Conservation (phyloP, 2,113 vertebrate genomes). For the Danio rerio region DNA sequence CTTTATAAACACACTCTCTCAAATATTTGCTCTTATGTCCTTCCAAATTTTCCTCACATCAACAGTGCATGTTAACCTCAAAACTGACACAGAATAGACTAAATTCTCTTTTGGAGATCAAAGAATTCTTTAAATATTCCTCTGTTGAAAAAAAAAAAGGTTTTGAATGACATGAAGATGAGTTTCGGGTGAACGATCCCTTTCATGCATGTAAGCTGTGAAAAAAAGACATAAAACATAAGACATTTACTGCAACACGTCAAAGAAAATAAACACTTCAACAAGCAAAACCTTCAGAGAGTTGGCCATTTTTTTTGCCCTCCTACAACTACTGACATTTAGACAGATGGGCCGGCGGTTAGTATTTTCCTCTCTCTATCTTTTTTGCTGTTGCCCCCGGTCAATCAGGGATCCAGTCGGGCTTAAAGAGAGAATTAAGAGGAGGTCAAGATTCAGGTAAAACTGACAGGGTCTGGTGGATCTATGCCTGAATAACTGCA, state of each 20-base stretch:
- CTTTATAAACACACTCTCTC: neutral
- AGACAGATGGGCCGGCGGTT: constrained; percentile 43
- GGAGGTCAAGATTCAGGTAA: constrained; percentile 41
- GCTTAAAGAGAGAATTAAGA: constrained; percentile 50
- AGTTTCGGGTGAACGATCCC: neutral
- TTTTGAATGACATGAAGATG: neutral
- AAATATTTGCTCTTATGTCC: neutral
- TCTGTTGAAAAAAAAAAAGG: neutral
- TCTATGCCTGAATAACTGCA: constrained; percentile 15
- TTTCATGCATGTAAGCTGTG: neutral
- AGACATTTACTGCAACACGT: constrained; percentile 26
- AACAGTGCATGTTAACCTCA: neutral
- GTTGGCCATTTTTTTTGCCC: neutral
- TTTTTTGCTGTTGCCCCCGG: constrained; percentile 19
- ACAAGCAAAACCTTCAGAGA: constrained; percentile 17
- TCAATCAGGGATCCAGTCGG: constrained; percentile 53
- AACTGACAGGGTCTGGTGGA: constrained; percentile 29
- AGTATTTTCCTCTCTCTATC: constrained; percentile 19
- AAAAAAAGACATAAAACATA: neutral
- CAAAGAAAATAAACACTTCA: constrained; percentile 40
- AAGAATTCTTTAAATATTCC: neutral
- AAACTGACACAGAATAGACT: neutral
- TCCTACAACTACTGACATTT: constrained; percentile 45
- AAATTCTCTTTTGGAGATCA: neutral
- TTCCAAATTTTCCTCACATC: neutral